Evolutionary conservation across 2,888 invertebrate species (phyloP).

Genomic region (Epinotia nisella): DNA sequence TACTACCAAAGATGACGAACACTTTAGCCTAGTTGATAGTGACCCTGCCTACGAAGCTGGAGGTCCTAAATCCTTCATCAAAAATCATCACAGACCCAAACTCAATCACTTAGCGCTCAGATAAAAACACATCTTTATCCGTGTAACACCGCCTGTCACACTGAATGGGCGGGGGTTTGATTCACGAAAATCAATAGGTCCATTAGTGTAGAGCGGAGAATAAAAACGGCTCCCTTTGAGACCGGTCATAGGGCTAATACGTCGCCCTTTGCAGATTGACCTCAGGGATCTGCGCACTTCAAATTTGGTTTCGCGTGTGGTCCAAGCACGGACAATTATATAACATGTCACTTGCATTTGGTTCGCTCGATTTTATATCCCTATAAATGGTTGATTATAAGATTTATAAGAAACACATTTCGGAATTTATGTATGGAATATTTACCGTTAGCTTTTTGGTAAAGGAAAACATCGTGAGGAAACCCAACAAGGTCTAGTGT

Average conservation of each 20-base stretch:
- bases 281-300: constrained; percentile 57
- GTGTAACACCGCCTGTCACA: constrained; percentile 54
- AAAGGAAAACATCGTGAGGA: too few species aligned
- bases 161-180: constrained; percentile 62
- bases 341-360: too few species aligned
- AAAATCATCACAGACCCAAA: constrained; percentile 4
- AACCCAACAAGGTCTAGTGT: too few species aligned
- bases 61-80: constrained; percentile 14
- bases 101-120: constrained; percentile 32
- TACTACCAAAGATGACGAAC: too few species aligned
- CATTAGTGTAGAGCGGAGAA: constrained; percentile 65
- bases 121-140: constrained; percentile 41
- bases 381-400: background rate
- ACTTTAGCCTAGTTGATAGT: too few species aligned
- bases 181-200: constrained; percentile 73
- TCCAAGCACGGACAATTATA: background rate
- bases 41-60: too few species aligned
- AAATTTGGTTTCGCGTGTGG: constrained; percentile 26
- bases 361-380: too few species aligned
- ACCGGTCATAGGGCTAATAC: constrained; percentile 74
- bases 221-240: constrained; percentile 68
- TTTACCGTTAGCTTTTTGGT: too few species aligned
- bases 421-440: too few species aligned
- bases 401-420: too few species aligned
- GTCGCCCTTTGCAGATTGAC: constrained; percentile 71